A percentile compares a stretch with the other conserved stretches of the same genome.
phyloP scores from a whole-genome alignment of 2,113 vertebrate genomes.

The Macrotis lagotis region DNA sequence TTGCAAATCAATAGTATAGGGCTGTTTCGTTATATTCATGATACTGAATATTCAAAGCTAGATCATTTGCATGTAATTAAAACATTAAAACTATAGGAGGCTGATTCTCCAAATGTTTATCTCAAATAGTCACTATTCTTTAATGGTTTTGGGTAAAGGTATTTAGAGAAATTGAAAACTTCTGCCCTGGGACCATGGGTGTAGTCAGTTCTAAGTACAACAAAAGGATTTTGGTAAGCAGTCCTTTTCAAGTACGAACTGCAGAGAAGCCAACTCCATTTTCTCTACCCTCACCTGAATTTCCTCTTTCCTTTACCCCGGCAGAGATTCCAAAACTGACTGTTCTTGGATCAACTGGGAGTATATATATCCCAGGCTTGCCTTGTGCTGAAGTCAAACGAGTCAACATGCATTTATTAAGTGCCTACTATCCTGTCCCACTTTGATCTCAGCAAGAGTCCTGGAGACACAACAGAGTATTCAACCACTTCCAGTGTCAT shows the following conservation, averaged over 20 bases:
- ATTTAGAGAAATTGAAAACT: background rate
- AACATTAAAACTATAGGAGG: background rate
- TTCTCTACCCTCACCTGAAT: background rate
- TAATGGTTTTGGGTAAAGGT: background rate
- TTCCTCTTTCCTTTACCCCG: background rate
- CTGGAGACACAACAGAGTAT: background rate
- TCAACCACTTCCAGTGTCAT: background rate
- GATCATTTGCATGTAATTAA: background rate
- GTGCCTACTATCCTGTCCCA: background rate
- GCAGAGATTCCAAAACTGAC: background rate
- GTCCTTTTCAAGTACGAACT: background rate
- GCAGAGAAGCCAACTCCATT: background rate
- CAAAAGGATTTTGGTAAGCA: background rate
- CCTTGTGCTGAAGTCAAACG: background rate
- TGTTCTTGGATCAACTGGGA: background rate
- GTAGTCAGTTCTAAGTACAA: background rate
- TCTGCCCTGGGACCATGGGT: background rate
- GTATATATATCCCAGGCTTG: background rate
- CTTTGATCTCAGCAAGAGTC: background rate
- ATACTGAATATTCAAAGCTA: constrained; percentile 28
- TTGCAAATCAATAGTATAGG: constrained; percentile 18
- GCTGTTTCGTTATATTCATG: constrained; percentile 2
- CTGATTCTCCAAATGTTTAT: constrained; percentile 18
- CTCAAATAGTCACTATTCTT: background rate
- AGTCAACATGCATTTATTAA: background rate